Conservation (phyloP, 2,797 vertebrate genomes). For the Gephyroberyx darwinii region DNA sequence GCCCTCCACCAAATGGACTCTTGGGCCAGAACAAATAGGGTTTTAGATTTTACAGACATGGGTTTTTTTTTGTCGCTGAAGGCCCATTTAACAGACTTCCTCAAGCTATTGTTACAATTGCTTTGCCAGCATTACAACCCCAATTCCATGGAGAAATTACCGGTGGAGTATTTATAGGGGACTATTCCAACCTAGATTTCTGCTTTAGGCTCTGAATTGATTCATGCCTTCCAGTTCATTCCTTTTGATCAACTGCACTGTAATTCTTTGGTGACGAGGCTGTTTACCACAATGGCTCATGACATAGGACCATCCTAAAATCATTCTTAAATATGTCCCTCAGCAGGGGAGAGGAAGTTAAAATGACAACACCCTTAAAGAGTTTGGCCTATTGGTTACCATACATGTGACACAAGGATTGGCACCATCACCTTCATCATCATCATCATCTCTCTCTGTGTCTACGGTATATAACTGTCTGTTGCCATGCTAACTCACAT, state of each 20-base stretch:
- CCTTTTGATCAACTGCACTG: background rate
- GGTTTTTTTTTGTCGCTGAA: background rate
- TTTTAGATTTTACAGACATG: background rate
- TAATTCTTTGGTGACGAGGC: background rate
- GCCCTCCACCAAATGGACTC: constrained; percentile 3
- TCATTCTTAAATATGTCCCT: background rate
- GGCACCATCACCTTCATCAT: too few relatives aligned
- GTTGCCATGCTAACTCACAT: too few relatives aligned
- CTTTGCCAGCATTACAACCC: background rate
- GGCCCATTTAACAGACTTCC: background rate
- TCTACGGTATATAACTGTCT: too few relatives aligned
- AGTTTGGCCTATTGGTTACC: too few relatives aligned
- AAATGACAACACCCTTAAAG: constrained; percentile 3
- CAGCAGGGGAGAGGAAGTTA: background rate
- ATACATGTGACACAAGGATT: too few relatives aligned
- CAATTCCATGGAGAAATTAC: background rate
- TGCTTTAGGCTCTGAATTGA: constrained; percentile 8
- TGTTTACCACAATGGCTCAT: background rate
- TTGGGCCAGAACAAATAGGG: constrained; percentile 5
- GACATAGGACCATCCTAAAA: background rate
- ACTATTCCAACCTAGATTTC: background rate
- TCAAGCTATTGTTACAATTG: background rate
- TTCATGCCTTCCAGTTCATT: background rate
- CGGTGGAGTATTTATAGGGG: background rate
- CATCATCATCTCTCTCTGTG: too few relatives aligned